phyloP scores from a whole-genome alignment of 2,888 invertebrate species.

The Esperia sulphurella region DNA sequence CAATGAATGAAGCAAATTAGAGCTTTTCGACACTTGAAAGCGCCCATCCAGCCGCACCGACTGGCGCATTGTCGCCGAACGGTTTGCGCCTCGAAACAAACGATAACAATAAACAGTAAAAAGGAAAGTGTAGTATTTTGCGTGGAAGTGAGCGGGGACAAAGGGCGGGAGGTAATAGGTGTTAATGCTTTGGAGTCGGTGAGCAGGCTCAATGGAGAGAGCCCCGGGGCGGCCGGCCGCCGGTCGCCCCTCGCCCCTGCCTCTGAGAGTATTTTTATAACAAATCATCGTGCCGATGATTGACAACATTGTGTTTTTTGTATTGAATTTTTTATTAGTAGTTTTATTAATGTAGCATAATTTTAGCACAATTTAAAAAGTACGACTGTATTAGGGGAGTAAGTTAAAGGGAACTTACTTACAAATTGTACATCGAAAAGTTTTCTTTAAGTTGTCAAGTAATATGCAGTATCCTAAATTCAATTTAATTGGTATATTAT shows the following conservation, averaged over 20 bases:
- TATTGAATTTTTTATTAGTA: constrained; percentile 4
- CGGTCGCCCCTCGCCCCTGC: constrained; percentile 7
- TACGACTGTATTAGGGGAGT: too few relatives aligned
- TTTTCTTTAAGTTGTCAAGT: too few relatives aligned
- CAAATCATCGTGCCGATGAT: constrained; percentile 64
- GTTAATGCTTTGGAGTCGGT: constrained; percentile 68
- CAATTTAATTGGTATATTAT: too few relatives aligned
- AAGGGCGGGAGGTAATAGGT: constrained; percentile 63
- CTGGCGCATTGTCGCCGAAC: constrained; percentile 61
- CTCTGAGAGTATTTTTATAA: constrained; percentile 55
- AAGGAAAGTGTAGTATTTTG: constrained; percentile 76
- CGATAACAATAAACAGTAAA: constrained; percentile 76
- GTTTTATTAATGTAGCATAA: too few relatives aligned
- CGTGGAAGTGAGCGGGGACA: constrained; percentile 57
- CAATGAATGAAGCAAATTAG: constrained; percentile 77
- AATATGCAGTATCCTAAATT: too few relatives aligned
- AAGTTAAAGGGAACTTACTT: too few relatives aligned
- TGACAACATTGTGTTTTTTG: constrained; percentile 60
- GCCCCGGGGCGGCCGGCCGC: constrained; percentile 19
- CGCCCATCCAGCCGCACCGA: constrained; percentile 64
- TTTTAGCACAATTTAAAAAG: too few relatives aligned
- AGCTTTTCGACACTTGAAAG: constrained; percentile 74
- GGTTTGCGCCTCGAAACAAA: constrained; percentile 76
- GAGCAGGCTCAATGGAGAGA: constrained; percentile 55
- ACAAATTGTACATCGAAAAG: too few relatives aligned